These are phyloP conservation scores for Drosophila mojavensis DNA, from an alignment of 1,140 invertebrate genomes.

Conservation along the genomic window DNA sequence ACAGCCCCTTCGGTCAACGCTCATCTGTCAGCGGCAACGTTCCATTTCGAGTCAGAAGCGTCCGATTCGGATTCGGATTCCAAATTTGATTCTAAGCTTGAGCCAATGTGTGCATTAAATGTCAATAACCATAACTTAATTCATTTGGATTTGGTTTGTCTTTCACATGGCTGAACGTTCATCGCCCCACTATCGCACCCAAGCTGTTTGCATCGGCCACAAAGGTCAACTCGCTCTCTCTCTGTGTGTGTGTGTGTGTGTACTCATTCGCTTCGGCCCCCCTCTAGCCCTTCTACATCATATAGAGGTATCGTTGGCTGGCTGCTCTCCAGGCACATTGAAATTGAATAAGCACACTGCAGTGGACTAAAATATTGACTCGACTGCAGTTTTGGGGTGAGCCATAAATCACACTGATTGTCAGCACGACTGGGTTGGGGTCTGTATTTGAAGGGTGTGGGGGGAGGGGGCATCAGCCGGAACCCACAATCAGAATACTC, in stretches of 20 bases:
- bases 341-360: slow-evolving; percentile 44
- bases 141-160: slow-evolving; percentile 59
- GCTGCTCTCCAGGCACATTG: slow-evolving; percentile 28
- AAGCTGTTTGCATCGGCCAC: slow-evolving; percentile 44
- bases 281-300: neutral
- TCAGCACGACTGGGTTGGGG: slow-evolving; percentile 1
- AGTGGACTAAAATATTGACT: slow-evolving; percentile 50
- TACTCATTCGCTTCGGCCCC: neutral
- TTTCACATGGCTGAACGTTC: slow-evolving; percentile 40
- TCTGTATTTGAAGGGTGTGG: too few species aligned
- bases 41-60: too few species aligned
- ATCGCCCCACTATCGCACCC: slow-evolving; percentile 36
- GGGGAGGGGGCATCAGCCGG: too few species aligned
- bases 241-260: neutral
- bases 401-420: slow-evolving; percentile 53
- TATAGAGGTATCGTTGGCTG: slow-evolving; percentile 15
- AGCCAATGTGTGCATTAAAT: slow-evolving; percentile 59
- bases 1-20: neutral
- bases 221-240: slow-evolving; percentile 31
- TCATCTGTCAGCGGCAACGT: neutral
- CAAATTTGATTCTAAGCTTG: slow-evolving; percentile 11
- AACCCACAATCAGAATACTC: too few species aligned
- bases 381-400: slow-evolving; percentile 35
- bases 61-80: slow-evolving; percentile 2
- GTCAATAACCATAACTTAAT: slow-evolving; percentile 67